A percentile compares a stretch with the other conserved stretches of the same genome.
Evolutionary conservation across 2,113 vertebrate species (phyloP).

Genomic region (Trichechus manatus): DNA sequence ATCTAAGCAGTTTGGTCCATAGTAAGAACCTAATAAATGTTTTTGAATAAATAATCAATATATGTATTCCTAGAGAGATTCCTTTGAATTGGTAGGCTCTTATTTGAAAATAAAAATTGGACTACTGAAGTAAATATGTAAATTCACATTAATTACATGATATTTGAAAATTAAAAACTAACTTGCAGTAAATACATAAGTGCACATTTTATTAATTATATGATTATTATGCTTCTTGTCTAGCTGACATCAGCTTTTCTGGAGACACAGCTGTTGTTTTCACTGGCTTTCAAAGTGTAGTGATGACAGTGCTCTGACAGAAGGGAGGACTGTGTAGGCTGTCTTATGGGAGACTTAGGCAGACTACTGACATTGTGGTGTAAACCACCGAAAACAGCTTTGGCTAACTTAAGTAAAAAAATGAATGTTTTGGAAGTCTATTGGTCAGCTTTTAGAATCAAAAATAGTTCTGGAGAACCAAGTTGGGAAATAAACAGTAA

Average conservation of each 20-base stretch:
- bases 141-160: too few relatives aligned
- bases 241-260: not conserved
- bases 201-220: not conserved
- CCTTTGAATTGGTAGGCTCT: not conserved
- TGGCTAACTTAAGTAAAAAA: not conserved
- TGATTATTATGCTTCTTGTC: not conserved
- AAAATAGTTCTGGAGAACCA: not conserved
- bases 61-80: not conserved
- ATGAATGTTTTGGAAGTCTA: not conserved
- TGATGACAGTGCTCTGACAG: not conserved
- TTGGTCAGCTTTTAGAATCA: not conserved
- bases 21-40: not conserved
- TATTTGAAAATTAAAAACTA: too few relatives aligned
- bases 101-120: constrained; percentile 9
- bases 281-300: not conserved
- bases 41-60: not conserved
- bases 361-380: not conserved
- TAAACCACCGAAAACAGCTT: not conserved
- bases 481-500: not conserved
- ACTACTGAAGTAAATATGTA: not conserved
- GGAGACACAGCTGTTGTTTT: not conserved
- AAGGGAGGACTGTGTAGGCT: not conserved
- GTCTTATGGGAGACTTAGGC: not conserved
- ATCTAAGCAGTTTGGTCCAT: not conserved
- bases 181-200: not conserved